Base-by-base conservation (phyloP, 1,140 invertebrate genomes). In the Planococcus citri region DNA sequence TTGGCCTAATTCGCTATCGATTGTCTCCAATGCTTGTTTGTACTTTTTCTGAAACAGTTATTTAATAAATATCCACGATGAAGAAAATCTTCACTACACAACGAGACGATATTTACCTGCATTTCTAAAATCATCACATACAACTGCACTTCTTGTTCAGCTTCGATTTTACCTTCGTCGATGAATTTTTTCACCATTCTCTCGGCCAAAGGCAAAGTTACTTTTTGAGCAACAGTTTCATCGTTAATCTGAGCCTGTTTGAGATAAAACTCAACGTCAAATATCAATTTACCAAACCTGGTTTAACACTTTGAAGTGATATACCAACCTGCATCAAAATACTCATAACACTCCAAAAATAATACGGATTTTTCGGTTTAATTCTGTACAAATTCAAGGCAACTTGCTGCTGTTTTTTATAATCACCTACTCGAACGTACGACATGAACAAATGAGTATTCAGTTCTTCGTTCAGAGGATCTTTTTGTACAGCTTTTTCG, bases 331-430 rank as follows among this genome's bases (percentile, higher is more conserved):
- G 94, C 83, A 97, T 88, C 20, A 97, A 88, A 76, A 95, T 86
- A 78, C 93, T 96, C 89, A 97, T 97, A 17, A 97, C 88, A 70
- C 90, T 90, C 96, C 95, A 98, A 78, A 96, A 97, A 77, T 95
- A 97, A 79, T 98, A 98, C 0, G 94, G 94, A 78, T 94, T 96
- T 79, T 97, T 97, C 27, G 91, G 88, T 77, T 88, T 88, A 27
- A 92, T 79, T 80, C 94, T 96, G 76, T 95, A 97, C 3, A 98
- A 81, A 22, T 84, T 83, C 82, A 97, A 85, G 0, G 95, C 95
- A 9, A 88, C 87, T 71, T 88, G 84, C 75, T 97, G 92, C 76
- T 98, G 95, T 27, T 91, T 88, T 76, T 92, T 92, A 75, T 91
- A 95, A 79, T 97, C 88, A 9, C 87, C 87, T 17, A 95, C 80